Evolutionary conservation across 2,113 vertebrate genomes (phyloP).

Genomic region (Ardeotis arabs): DNA sequence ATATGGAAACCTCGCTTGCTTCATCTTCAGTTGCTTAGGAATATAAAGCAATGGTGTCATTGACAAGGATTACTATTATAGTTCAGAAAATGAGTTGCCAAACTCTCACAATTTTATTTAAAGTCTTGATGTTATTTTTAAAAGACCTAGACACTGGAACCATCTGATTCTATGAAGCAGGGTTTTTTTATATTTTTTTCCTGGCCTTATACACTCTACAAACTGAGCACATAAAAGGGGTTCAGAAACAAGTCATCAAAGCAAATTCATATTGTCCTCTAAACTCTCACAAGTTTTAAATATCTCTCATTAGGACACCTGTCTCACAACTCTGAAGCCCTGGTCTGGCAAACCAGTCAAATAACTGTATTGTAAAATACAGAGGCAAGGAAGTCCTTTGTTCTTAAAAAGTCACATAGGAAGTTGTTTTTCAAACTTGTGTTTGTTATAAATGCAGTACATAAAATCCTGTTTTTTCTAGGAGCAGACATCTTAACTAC

Average conservation of each 20-base stretch:
- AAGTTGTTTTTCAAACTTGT: background rate
- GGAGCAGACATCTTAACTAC: background rate
- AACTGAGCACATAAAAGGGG: background rate
- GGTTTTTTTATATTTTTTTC: background rate
- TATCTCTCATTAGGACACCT: background rate
- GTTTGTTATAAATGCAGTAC: background rate
- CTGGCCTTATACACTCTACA: background rate
- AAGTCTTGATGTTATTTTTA: background rate
- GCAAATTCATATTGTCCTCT: background rate
- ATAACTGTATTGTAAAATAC: background rate
- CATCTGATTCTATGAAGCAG: background rate
- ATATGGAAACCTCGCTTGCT: constrained; percentile 28
- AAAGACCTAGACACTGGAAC: background rate
- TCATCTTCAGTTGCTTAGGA: constrained; percentile 63
- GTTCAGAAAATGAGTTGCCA: background rate
- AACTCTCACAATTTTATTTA: background rate
- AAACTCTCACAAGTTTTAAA: background rate
- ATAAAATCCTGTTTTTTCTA: background rate
- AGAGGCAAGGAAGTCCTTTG: background rate
- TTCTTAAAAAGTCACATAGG: background rate
- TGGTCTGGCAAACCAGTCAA: background rate
- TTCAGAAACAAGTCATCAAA: background rate
- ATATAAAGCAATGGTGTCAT: background rate
- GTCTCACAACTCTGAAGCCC: rapidly evolving
- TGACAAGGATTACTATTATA: background rate